Base-by-base conservation (phyloP, 2,113 vertebrate species). In the Limanda limanda region DNA sequence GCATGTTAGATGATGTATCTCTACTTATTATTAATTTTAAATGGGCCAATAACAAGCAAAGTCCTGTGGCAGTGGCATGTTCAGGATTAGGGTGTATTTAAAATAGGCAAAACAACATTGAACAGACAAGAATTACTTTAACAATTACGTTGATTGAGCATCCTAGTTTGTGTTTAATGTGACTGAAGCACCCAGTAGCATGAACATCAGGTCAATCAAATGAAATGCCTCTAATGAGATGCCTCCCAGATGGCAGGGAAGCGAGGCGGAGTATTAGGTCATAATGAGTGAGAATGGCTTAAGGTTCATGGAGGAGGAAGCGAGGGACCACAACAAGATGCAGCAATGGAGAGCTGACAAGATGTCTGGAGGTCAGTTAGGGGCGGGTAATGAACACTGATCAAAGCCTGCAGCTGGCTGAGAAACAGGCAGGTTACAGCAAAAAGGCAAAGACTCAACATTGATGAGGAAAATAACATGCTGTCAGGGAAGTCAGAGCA, bases 171-270 rank as follows among this genome's bases (percentile, higher is more conserved):
- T 14, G 54, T 80, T 60, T 71, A 56, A 80, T 45, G 37, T 61
- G 20, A 48, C 52, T 51, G 71, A 62, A 80, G 52, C 57, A 52
- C 58, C 79, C 56, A 47, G 31, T 25, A 23, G 42, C 37, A 47
- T 76, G 79, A 78, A 84, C 84, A 77, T 83, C 77, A 86, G 83
- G 71, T 74, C 82, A 81, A 79, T 83, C 77, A 79, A 79, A 83
- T 85, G 52, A 85, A 61, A 27, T 12, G 24, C 21, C 9, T 67
- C 56, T 79, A 84, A 90, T 72, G 58, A 78, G 84, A 82, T 65
- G 74, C 76, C 60, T 64, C 69, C 73, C 84, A 77, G 84, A 66
- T 71, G 82, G 80, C 12, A 1, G 52, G 27, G 0, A 4, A 37
- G 42, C 1, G 7, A 55, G 64, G 45, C 7, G 5, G 20, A 40